Evolutionary conservation across 2,888 invertebrate genomes (phyloP), one percentile per base, ranked within the genome.

Genomic region (Heteropelma amictum): DNA sequence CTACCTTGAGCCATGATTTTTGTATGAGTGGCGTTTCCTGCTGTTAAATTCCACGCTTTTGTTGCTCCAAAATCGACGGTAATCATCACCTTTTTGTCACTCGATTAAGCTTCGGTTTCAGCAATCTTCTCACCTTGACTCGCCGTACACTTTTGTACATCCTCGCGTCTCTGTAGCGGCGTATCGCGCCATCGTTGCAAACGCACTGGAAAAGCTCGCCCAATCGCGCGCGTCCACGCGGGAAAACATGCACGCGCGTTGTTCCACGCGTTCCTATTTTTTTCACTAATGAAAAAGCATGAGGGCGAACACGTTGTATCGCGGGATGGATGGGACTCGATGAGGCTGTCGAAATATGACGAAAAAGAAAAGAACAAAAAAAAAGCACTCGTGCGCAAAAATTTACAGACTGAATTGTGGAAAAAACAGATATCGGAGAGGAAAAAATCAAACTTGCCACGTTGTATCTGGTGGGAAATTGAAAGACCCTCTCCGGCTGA

Each of bases 391-490:
- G n/a, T n/a, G n/a, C n/a, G n/a, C n/a, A n/a, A n/a, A n/a, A n/a
- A n/a, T n/a, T n/a, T n/a, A n/a, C n/a, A n/a, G n/a, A n/a, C n/a
- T n/a, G n/a, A n/a, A n/a, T n/a, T n/a, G n/a, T n/a, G n/a, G n/a
- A n/a, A n/a, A n/a, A n/a, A n/a, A n/a, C n/a, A 7, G 28, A 35
- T 28, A 6, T 35, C 8, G 42, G 14, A 14, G 8, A 72, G 35
- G 42, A 58, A 26, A 7, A 8, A 64, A 45, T 5, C 8, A 26
- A 40, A 83, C 87, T 86, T 47, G 87, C 87, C 80, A 65, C 30
- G 19, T 79, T 82, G 61, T 83, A 93, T 80, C 92, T 90, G 0
- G 93, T 93, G 6, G 92, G 90, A 83, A 93, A 93, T 51, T 90
- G 86, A 81, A 93, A 94, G 1, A 92, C 92, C 45, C 90, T 88